Percentiles rank a stretch among this genome's conserved stretches.
Conservation (phyloP, 1,140 invertebrate genomes). For the Sinella curviseta region DNA sequence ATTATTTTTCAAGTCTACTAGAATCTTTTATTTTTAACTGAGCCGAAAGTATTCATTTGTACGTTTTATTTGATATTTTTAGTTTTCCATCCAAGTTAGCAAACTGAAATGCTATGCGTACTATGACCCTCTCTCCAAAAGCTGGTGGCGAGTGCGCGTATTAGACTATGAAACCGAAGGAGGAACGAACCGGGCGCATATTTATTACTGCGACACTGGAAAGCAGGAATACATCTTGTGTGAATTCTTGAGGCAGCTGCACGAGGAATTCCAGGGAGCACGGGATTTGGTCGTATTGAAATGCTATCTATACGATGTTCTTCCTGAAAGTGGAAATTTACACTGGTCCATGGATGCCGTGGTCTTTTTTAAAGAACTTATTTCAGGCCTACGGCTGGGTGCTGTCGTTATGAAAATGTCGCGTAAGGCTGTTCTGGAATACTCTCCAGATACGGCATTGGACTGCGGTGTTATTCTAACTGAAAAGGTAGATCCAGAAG, state of each 20-base stretch:
- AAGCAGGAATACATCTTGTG: background rate
- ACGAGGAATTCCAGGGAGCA: background rate
- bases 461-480: background rate
- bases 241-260: background rate
- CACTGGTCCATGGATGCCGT: background rate
- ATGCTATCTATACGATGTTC: conserved; percentile 3
- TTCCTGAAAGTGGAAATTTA: background rate
- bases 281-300: background rate
- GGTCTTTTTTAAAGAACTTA: background rate
- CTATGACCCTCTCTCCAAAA: background rate
- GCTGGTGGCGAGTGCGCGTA: background rate
- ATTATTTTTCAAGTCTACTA: too few species aligned
- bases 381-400: background rate
- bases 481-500: background rate
- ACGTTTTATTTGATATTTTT: background rate
- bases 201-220: background rate
- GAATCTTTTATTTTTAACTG: too few species aligned
- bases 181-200: background rate
- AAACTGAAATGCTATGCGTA: background rate
- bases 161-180: background rate
- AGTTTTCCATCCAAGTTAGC: background rate
- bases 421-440: background rate
- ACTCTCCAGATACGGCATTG: background rate
- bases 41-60: background rate
- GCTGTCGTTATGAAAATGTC: background rate